These are phyloP conservation scores for Peromyscus aztecus DNA, from an alignment of 2,797 vertebrate species.

Conservation along the genomic window DNA sequence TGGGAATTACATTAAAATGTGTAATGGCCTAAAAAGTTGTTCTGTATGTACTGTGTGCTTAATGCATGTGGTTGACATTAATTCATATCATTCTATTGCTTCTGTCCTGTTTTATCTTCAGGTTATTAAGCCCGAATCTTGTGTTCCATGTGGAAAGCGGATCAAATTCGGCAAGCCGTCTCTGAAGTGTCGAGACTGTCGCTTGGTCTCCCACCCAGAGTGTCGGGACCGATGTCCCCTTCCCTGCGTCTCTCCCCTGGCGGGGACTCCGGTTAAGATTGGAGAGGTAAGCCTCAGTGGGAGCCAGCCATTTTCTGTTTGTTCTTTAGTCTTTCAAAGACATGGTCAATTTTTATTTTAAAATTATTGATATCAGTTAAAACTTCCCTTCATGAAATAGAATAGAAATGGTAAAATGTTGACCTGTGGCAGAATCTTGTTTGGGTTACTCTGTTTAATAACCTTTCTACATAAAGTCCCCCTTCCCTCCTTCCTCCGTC, in stretches of 20 bases:
- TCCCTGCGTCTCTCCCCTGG: constrained; percentile 94
- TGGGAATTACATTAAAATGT: constrained; percentile 37
- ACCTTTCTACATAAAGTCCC: not conserved
- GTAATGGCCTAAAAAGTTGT: constrained; percentile 15
- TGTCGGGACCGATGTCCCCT: constrained; percentile 97
- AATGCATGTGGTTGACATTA: constrained; percentile 22
- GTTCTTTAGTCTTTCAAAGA: constrained; percentile 59
- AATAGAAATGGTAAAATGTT: constrained; percentile 55
- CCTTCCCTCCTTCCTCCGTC: not conserved
- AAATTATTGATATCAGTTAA: constrained; percentile 46
- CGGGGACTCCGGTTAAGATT: constrained; percentile 93
- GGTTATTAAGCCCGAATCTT: constrained; percentile 98
- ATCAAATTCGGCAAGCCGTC: constrained; percentile 98
- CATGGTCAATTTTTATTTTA: constrained; percentile 41
- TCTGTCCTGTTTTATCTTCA: constrained; percentile 76
- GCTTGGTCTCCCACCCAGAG: constrained; percentile 95
- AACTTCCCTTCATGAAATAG: not conserved
- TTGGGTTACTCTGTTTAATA: constrained; percentile 45
- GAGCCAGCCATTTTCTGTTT: not conserved
- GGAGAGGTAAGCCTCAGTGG: constrained; percentile 91
- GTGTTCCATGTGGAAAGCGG: constrained; percentile 98
- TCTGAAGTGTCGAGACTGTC: constrained; percentile 96
- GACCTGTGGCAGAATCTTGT: not conserved
- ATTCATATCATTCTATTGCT: constrained; percentile 32
- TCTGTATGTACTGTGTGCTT: not conserved